Evolutionary conservation across 2,113 vertebrate genomes (phyloP).

Genomic region (Apodemus sylvaticus): DNA sequence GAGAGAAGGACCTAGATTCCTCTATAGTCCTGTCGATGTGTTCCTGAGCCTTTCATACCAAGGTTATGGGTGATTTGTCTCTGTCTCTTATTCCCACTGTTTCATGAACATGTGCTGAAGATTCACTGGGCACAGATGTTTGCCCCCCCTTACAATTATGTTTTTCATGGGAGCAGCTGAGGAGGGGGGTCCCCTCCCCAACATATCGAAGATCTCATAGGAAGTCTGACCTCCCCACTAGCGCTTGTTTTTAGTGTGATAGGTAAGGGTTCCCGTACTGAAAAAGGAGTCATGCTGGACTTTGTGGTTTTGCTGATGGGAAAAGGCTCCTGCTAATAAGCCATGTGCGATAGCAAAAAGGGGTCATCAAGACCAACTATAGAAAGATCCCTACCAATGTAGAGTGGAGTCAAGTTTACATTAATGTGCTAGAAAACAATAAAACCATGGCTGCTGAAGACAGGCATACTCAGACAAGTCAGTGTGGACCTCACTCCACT

Average conservation of each 20-base stretch:
- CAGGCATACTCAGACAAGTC: slow-evolving; percentile 91
- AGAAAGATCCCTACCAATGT: slow-evolving; percentile 94
- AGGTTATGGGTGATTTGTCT: neutral
- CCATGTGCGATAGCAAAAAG: slow-evolving; percentile 93
- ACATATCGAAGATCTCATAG: neutral
- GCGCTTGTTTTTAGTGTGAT: slow-evolving; percentile 90
- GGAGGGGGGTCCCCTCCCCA: neutral
- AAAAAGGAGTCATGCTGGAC: slow-evolving; percentile 94
- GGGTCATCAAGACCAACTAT: slow-evolving; percentile 92
- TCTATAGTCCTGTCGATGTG: too few relatives aligned
- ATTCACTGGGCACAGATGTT: neutral
- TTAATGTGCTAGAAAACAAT: slow-evolving; percentile 94
- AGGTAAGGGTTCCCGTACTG: slow-evolving; percentile 92
- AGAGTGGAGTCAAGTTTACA: slow-evolving; percentile 93
- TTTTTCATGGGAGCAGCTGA: neutral
- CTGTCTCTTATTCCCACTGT: neutral
- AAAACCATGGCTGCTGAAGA: slow-evolving; percentile 89
- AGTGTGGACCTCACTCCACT: slow-evolving; percentile 89
- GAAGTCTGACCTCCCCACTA: neutral
- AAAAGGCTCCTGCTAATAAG: slow-evolving; percentile 90
- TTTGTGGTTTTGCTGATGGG: slow-evolving; percentile 94
- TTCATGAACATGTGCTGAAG: neutral
- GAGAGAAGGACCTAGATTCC: neutral
- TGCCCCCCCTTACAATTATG: neutral
- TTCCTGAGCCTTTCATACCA: neutral